Evolutionary conservation across 1,140 invertebrate species (phyloP), one percentile per base, ranked within the genome.

Genomic region (Eueides isabella): DNA sequence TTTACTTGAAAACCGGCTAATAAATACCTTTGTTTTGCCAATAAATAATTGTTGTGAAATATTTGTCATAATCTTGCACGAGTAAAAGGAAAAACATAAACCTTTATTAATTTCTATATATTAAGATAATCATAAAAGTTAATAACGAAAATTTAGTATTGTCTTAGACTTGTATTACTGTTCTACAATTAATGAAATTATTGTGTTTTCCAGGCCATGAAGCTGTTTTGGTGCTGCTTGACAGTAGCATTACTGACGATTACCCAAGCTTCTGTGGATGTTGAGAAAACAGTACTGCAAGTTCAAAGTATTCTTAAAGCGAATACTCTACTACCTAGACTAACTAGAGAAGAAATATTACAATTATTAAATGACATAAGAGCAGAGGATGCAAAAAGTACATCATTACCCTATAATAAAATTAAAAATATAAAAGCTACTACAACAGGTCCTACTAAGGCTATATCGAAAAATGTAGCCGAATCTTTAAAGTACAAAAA

Each of bases 351-450:
- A 9, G 94, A 96, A 75, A 96, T 96, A 61, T 83, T 96, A 3
- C 89, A 94, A 30, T 91, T 96, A 33, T 83, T 96, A 12, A 90
- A 94, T 67, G 95, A 96, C 63, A 95, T 95, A 68, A 93, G 94
- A 44, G 88, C 92, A 2, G 94, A 94, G 80, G 94, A 95, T 71
- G 83, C 86, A 44, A 88, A 82, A 79, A 84, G 68, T 68, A 82
- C 75, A 11, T 80, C 84, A 31, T 29, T 78, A 5, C 81, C n/a
- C 83, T 7, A 84, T 71, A 67, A 74, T 84, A 76, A 66, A 74
- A 31, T 77, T 74, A 14, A 80, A 29, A 74, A 73, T 67, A 63
- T 16, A 33, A 63, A 16, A 38, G 19, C 41, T 48, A 75, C 72
- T 38, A 67, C 71, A 14, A 19, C 12, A 1, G 14, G 67, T 23